phyloP scores from a whole-genome alignment of 2,888 invertebrate species.

The Meandrusa payeni region DNA sequence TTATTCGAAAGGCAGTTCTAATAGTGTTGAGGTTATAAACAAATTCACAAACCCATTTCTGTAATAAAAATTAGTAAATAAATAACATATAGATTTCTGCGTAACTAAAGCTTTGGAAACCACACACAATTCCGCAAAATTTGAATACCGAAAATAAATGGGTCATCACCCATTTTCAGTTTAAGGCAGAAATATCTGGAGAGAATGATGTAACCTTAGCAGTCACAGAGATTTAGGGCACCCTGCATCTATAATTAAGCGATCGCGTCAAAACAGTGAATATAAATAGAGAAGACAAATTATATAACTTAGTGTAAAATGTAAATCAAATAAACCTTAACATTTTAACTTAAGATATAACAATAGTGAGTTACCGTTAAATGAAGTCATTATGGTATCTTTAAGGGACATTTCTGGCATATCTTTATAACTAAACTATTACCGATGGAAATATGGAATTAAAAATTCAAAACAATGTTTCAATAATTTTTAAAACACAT shows the following conservation, averaged over 20 bases:
- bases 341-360: conserved; percentile 18
- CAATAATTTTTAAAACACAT: conserved; percentile 16
- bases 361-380: conserved; percentile 52
- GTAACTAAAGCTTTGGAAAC: conserved; percentile 4
- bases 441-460: neutral
- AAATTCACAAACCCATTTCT: neutral
- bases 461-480: conserved; percentile 12
- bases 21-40: conserved; percentile 8
- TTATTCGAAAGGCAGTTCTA: too few species aligned
- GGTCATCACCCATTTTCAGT: conserved; percentile 33
- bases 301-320: conserved; percentile 56
- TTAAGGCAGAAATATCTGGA: conserved; percentile 27
- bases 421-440: conserved; percentile 19
- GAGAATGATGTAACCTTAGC: conserved; percentile 42
- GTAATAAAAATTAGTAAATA: neutral
- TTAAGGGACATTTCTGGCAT: conserved; percentile 66
- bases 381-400: conserved; percentile 61
- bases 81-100: neutral
- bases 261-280: conserved; percentile 58
- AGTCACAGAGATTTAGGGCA: conserved; percentile 50
- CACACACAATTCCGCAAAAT: conserved; percentile 14
- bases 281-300: conserved; percentile 58
- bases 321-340: conserved; percentile 30
- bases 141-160: conserved; percentile 37
- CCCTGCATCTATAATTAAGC: conserved; percentile 70